Conservation (phyloP, 2,113 vertebrate species). For the Chamaea fasciata region DNA sequence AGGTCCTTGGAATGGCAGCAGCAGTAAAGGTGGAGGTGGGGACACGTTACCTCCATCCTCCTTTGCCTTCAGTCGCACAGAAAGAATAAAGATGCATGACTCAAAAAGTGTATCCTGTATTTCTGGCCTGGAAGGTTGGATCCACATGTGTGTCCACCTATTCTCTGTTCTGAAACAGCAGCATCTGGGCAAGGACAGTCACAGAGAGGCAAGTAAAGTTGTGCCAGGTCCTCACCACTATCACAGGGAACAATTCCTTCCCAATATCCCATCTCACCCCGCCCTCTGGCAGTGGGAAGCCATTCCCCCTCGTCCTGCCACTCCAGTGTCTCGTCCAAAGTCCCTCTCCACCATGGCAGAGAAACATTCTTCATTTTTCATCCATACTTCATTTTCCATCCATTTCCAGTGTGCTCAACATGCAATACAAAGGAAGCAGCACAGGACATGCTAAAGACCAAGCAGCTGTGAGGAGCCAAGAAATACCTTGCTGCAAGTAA, state of each 20-base stretch:
- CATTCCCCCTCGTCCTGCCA: not conserved
- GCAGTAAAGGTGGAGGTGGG: not conserved
- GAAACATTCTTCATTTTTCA: not conserved
- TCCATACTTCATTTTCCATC: not conserved
- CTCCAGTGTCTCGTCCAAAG: not conserved
- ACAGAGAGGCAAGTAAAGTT: fast-evolving
- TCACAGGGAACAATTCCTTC: not conserved
- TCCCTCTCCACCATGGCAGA: not conserved
- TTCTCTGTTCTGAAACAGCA: not conserved
- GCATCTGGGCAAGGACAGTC: not conserved
- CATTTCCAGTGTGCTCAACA: not conserved
- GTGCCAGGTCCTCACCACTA: not conserved
- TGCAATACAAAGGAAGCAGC: not conserved
- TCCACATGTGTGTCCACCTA: fast-evolving
- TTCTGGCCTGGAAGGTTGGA: not conserved
- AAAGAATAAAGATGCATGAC: fast-evolving
- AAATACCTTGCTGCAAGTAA: not conserved
- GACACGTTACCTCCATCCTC: not conserved
- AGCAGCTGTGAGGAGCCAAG: not conserved
- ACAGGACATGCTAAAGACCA: not conserved
- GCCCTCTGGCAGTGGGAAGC: not conserved
- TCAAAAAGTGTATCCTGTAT: not conserved
- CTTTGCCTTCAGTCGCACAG: not conserved
- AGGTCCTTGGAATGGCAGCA: not conserved
- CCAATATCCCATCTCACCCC: not conserved